phyloP scores from a whole-genome alignment of 2,888 invertebrate species.

The Molorchus minor region DNA sequence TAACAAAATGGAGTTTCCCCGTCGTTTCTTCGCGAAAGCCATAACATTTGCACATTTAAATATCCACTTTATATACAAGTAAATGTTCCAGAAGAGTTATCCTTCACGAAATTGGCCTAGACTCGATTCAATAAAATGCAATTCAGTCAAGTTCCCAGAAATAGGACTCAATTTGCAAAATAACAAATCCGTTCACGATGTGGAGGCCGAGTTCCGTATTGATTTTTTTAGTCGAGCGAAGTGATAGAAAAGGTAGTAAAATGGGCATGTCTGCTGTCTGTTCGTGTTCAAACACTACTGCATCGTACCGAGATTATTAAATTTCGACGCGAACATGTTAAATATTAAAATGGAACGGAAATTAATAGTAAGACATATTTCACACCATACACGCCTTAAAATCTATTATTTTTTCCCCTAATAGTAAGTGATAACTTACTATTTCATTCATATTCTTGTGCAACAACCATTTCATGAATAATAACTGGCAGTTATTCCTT shows the following conservation, averaged over 20 bases:
- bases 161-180: constrained; percentile 38
- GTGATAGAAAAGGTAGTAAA: constrained; percentile 9
- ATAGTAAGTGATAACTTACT: no score
- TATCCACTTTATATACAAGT: constrained; percentile 28
- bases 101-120: constrained; percentile 34
- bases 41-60: constrained; percentile 20
- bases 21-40: constrained; percentile 4
- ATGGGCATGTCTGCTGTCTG: constrained; percentile 2
- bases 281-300: background rate
- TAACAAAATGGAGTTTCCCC: no score
- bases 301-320: background rate
- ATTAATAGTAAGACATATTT: no score
- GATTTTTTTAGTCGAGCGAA: constrained; percentile 18
- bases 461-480: no score
- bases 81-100: constrained; percentile 25
- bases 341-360: no score
- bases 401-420: no score
- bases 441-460: no score
- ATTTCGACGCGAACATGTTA: background rate
- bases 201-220: constrained; percentile 15
- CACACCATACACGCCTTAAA: no score
- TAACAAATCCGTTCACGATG: constrained; percentile 35
- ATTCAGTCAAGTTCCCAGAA: constrained; percentile 34
- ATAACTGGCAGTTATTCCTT: no score
- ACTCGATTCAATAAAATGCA: constrained; percentile 40